These are phyloP conservation scores for Acleris laterana DNA, from an alignment of 2,888 invertebrate species.

Conservation along the genomic window DNA sequence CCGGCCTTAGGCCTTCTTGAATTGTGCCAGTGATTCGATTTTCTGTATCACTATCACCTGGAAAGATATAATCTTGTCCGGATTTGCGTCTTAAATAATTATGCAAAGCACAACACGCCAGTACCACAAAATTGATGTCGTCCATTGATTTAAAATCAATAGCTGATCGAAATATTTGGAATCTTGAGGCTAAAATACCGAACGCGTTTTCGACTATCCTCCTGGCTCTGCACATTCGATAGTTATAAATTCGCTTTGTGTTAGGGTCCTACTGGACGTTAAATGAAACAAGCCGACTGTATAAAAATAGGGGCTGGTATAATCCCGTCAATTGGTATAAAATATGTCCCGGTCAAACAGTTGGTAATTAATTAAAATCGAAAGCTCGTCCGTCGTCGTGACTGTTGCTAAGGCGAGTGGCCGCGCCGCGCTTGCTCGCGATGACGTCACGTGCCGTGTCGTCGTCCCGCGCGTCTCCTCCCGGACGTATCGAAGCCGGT, in stretches of 20 bases:
- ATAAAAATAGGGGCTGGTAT: too few species aligned
- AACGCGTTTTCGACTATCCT: conserved; percentile 38
- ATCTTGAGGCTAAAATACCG: conserved; percentile 31
- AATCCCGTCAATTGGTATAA: too few species aligned
- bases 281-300: too few species aligned
- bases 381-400: too few species aligned
- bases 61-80: conserved; percentile 25
- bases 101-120: conserved; percentile 37
- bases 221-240: conserved; percentile 39
- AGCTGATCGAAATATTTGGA: conserved; percentile 1
- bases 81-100: conserved; percentile 30
- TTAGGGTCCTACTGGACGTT: too few species aligned
- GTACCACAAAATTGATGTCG: conserved; percentile 34
- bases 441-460: too few species aligned
- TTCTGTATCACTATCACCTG: conserved; percentile 32
- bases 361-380: too few species aligned
- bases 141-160: conserved; percentile 28
- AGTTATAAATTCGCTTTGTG: conserved; percentile 40
- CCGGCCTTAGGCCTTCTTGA: conserved; percentile 22
- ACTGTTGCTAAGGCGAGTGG: too few species aligned
- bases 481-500: too few species aligned
- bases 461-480: too few species aligned
- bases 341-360: too few species aligned
- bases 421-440: too few species aligned
- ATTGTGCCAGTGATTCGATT: conserved; percentile 20